Evolutionary conservation across 92 coral and sea anemone species (phyloP).

Genomic region (Porites divaricata): DNA sequence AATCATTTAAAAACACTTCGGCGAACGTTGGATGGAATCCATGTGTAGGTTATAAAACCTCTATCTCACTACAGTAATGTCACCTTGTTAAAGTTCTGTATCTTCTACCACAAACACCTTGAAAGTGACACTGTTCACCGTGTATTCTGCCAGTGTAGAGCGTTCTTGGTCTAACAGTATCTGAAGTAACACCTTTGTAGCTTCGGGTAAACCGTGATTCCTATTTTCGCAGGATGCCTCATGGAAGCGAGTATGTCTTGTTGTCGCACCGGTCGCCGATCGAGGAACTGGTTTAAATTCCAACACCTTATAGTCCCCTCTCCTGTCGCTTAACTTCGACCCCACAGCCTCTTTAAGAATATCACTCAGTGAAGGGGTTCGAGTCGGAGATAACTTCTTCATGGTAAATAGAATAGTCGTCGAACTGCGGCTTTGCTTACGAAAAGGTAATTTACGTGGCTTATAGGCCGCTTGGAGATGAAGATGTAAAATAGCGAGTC

Average conservation of each 20-base stretch:
- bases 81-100: conserved; percentile 15
- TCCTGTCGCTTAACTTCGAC: conserved; percentile 35
- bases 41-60: background rate
- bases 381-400: conserved; percentile 43
- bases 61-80: background rate
- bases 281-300: conserved; percentile 28
- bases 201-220: background rate
- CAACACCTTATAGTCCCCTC: conserved; percentile 38
- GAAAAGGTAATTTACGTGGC: no score
- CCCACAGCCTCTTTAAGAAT: conserved; percentile 40
- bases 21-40: no score
- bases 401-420: background rate
- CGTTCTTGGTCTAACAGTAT: conserved; percentile 40
- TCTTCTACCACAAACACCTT: conserved; percentile 42
- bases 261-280: background rate
- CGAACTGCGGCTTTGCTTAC: no score
- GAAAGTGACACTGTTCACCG: conserved; percentile 36
- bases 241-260: background rate
- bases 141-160: conserved; percentile 28
- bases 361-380: conserved; percentile 39
- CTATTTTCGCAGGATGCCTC: background rate
- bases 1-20: no score
- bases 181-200: conserved; percentile 25
- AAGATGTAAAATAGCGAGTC: no score
- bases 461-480: no score